A percentile compares a stretch with the other conserved stretches of the same genome.
Evolutionary conservation across 2,113 vertebrate genomes (phyloP).

Genomic region (Aphelocoma coerulescens): DNA sequence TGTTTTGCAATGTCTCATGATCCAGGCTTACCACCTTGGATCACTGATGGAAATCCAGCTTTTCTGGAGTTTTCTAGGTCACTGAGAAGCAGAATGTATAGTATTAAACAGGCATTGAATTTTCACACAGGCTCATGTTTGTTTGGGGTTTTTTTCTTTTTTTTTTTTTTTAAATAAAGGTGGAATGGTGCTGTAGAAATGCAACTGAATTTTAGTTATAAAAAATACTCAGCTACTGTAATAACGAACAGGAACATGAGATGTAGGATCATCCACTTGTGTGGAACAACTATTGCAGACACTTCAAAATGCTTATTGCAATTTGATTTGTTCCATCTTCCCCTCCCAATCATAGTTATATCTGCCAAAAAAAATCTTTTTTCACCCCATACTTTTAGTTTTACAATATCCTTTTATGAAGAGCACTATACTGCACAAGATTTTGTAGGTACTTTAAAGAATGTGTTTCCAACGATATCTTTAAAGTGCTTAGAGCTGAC

Average conservation of each 20-base stretch:
- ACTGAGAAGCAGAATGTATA: neutral
- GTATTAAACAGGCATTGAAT: neutral
- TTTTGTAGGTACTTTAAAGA: constrained; percentile 14
- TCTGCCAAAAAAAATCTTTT: neutral
- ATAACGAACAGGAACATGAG: neutral
- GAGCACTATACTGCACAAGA: neutral
- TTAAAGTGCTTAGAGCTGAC: constrained; percentile 14
- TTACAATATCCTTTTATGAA: neutral
- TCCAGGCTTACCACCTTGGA: neutral
- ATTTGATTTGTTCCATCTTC: constrained; percentile 13
- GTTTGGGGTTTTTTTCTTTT: accelerated
- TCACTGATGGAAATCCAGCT: neutral
- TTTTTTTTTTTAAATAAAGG: neutral
- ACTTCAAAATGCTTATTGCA: neutral
- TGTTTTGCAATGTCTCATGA: neutral
- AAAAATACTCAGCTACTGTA: neutral
- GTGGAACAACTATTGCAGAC: neutral
- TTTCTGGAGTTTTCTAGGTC: neutral
- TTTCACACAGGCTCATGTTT: neutral
- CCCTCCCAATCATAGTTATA: neutral
- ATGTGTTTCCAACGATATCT: constrained; percentile 11
- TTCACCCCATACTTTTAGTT: neutral
- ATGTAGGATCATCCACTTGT: neutral
- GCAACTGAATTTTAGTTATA: neutral
- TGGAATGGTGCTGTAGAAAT: neutral